Conservation (phyloP, 2,113 vertebrate species). For the Anarhynchus alexandrinus region DNA sequence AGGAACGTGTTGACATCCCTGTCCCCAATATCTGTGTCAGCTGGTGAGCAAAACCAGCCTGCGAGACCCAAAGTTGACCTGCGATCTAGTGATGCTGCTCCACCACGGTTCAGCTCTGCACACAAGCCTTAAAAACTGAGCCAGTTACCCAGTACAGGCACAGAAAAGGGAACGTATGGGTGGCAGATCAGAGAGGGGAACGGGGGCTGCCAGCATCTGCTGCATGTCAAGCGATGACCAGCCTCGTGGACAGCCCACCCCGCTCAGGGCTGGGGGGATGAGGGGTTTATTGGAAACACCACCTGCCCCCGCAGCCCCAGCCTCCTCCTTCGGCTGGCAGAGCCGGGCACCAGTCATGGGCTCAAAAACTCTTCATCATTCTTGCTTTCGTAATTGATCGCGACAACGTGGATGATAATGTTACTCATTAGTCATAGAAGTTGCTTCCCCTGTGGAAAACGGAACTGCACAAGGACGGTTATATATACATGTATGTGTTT, state of each 20-base stretch:
- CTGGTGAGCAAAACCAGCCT: neutral
- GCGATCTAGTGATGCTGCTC: neutral
- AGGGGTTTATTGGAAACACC: neutral
- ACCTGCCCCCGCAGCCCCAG: neutral
- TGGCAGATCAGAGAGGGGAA: neutral
- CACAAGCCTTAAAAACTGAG: neutral
- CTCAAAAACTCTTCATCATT: neutral
- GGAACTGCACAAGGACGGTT: neutral
- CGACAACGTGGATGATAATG: neutral
- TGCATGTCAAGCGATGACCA: neutral
- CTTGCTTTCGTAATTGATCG: neutral
- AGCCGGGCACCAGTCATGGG: neutral
- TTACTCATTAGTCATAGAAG: neutral
- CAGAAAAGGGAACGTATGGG: fast-evolving
- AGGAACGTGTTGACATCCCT: neutral
- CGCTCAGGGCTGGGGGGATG: neutral
- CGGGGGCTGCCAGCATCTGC: neutral
- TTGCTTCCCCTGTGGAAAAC: neutral
- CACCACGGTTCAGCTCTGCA: neutral
- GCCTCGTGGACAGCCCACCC: neutral
- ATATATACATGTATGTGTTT: neutral
- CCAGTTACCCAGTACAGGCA: fast-evolving
- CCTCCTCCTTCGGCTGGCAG: fast-evolving
- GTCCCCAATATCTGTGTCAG: neutral
- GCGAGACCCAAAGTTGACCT: neutral